Evolutionary conservation across 2,797 vertebrate species (phyloP).

Genomic region (Acomys russatus): DNA sequence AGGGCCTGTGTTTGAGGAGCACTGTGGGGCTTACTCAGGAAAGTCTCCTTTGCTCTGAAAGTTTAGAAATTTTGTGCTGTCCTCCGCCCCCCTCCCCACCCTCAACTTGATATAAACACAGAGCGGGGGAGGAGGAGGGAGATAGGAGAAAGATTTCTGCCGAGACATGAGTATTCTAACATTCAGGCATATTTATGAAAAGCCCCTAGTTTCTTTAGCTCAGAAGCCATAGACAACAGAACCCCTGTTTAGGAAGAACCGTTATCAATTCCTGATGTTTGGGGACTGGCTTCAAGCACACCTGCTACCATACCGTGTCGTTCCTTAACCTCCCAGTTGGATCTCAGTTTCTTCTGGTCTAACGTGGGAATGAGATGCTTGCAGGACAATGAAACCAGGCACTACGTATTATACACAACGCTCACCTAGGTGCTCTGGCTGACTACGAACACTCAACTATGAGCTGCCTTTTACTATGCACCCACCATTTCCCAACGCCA

Average conservation of each 20-base stretch:
- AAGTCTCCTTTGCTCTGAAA: neutral
- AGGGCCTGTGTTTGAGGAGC: neutral
- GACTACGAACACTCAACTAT: neutral
- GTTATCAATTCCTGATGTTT: neutral
- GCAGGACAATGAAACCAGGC: neutral
- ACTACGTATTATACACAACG: neutral
- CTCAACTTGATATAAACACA: too few species aligned
- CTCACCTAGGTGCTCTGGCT: neutral
- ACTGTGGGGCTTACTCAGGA: neutral
- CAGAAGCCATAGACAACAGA: neutral
- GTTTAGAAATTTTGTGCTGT: neutral
- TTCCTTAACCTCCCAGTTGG: neutral
- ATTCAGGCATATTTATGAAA: conserved; percentile 26
- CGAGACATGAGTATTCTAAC: conserved; percentile 27
- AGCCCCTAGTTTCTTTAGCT: conserved; percentile 24
- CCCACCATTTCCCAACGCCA: neutral
- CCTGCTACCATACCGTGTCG: neutral
- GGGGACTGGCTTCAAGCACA: neutral
- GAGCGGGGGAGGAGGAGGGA: too few species aligned
- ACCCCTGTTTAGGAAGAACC: neutral
- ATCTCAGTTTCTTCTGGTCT: neutral
- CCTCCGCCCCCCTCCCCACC: neutral
- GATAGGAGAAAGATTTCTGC: neutral
- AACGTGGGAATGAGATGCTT: neutral
- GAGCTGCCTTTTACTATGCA: neutral